Conservation (phyloP, 2,797 vertebrate genomes). For the Enteromius afrohamiltoni region DNA sequence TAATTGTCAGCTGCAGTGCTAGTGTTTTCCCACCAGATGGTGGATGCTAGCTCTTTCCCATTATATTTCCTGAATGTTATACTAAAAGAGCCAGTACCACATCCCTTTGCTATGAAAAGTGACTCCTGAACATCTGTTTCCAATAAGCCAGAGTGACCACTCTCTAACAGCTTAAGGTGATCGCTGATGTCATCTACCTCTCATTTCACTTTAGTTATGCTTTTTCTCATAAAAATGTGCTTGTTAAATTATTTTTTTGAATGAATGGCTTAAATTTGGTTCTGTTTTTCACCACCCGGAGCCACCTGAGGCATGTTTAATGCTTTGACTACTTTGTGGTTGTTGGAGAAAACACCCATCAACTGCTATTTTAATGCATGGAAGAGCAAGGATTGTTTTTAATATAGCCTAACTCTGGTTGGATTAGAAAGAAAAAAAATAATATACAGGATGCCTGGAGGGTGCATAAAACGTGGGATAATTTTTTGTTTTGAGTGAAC, state of each 20-base stretch:
- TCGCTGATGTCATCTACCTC: not conserved
- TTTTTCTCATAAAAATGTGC: too few relatives aligned
- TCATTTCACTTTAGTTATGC: too few relatives aligned
- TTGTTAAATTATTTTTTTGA: too few relatives aligned
- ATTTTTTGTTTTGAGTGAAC: not conserved
- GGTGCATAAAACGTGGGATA: too few relatives aligned
- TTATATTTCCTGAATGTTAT: not conserved
- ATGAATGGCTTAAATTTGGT: not conserved
- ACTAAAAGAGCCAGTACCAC: not conserved
- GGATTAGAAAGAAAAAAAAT: too few relatives aligned
- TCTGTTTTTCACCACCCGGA: not conserved
- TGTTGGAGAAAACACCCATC: too few relatives aligned
- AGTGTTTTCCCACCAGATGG: constrained; percentile 49
- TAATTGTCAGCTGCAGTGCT: not conserved
- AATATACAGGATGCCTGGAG: too few relatives aligned
- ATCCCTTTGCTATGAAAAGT: constrained; percentile 6
- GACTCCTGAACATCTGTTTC: constrained; percentile 47
- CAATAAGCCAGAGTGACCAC: constrained; percentile 35
- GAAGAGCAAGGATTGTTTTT: too few relatives aligned
- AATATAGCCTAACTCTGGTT: too few relatives aligned
- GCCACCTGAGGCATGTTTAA: too few relatives aligned
- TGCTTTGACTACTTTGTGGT: too few relatives aligned
- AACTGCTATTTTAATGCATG: too few relatives aligned
- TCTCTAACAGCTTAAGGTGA: not conserved
- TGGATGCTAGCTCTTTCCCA: not conserved